A percentile compares a stretch with the other conserved stretches of the same genome.
Evolutionary conservation across 2,797 vertebrate genomes (phyloP).

Genomic region (Streptopelia turtur): DNA sequence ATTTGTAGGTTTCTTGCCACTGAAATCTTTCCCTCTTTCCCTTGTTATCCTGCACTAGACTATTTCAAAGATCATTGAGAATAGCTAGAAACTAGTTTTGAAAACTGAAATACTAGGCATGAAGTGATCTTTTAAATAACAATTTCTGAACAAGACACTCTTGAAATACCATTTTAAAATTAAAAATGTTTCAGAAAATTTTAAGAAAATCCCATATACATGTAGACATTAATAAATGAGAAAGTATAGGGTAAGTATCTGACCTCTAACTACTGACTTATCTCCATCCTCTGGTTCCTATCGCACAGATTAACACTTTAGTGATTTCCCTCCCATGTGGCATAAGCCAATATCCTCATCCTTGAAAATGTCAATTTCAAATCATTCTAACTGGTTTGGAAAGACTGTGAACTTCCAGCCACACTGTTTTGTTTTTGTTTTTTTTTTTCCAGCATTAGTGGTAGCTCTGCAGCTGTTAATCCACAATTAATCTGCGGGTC

Average conservation of each 20-base stretch:
- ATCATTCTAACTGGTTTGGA: background rate
- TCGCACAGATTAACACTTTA: background rate
- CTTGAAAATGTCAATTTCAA: background rate
- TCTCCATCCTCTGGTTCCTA: background rate
- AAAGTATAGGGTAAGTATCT: background rate
- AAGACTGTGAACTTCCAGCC: background rate
- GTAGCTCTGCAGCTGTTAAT: background rate
- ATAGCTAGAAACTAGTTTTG: background rate
- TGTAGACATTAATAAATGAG: background rate
- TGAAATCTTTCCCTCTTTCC: background rate
- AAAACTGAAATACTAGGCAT: background rate
- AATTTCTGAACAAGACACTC: background rate
- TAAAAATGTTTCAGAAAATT: background rate
- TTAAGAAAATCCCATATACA: background rate
- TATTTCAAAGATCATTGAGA: background rate
- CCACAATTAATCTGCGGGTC: background rate
- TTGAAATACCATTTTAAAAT: background rate
- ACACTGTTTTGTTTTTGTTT: accelerated
- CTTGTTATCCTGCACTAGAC: accelerated
- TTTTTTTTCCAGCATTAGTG: background rate
- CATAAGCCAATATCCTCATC: background rate
- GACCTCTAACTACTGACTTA: background rate
- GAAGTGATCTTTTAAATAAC: accelerated
- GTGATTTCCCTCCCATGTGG: background rate
- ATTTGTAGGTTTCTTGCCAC: background rate